phyloP scores from a whole-genome alignment of 2,888 invertebrate genomes.

The Campoplex capitator region DNA sequence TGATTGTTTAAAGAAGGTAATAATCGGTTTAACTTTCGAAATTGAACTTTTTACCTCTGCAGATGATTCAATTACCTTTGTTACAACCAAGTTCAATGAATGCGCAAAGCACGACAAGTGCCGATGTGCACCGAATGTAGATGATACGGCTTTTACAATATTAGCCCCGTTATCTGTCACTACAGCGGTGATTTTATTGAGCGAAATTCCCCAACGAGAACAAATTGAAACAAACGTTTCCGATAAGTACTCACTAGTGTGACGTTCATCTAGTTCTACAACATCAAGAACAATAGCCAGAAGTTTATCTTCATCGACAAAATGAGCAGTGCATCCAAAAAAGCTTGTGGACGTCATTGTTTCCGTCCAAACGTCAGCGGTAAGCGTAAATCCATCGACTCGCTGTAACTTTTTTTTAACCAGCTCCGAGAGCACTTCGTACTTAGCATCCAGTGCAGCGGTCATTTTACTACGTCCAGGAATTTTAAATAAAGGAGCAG shows the following conservation, averaged over 20 bases:
- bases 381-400: conserved; percentile 54
- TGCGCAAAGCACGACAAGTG: conserved; percentile 72
- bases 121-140: conserved; percentile 63
- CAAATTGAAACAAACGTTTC: conserved; percentile 38
- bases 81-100: conserved; percentile 63
- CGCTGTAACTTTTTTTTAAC: conserved; percentile 51
- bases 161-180: conserved; percentile 70
- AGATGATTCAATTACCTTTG: conserved; percentile 40
- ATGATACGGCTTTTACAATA: conserved; percentile 64
- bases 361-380: conserved; percentile 69
- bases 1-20: conserved; percentile 67
- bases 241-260: conserved; percentile 63
- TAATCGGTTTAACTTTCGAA: conserved; percentile 67
- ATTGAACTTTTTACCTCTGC: conserved; percentile 47
- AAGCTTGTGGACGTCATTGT: conserved; percentile 60
- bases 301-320: conserved; percentile 44
- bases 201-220: conserved; percentile 59
- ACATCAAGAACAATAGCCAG: conserved; percentile 49
- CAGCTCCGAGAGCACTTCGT: conserved; percentile 35
- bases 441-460: conserved; percentile 54
- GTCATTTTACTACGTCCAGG: conserved; percentile 53
- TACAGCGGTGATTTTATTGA: conserved; percentile 63
- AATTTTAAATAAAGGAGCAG: conserved; percentile 45
- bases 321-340: conserved; percentile 66
- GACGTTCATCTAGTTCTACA: conserved; percentile 55